These are phyloP conservation scores for Andrena fulva DNA, from an alignment of 2,888 invertebrate species.

Conservation along the genomic window DNA sequence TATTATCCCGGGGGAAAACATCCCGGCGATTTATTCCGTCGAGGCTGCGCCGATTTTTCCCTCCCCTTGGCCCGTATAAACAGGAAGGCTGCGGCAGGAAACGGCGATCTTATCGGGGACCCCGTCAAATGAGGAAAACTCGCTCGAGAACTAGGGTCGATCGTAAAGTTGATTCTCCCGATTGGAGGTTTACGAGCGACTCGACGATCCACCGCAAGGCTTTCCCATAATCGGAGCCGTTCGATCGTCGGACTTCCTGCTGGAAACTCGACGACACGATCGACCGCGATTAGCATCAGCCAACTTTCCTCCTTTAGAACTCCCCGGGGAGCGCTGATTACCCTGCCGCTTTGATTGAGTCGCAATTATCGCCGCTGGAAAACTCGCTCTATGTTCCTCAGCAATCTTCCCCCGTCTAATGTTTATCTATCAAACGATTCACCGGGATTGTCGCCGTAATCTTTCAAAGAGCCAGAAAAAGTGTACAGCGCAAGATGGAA, in stretches of 20 bases:
- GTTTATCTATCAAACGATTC: neutral
- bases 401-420: neutral
- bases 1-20: slow-evolving; percentile 39
- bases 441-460: neutral
- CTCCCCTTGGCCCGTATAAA: neutral
- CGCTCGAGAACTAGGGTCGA: slow-evolving; percentile 11
- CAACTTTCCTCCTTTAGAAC: slow-evolving; percentile 2
- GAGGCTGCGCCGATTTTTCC: neutral
- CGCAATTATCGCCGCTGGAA: neutral
- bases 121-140: slow-evolving; percentile 21
- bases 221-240: slow-evolving; percentile 20
- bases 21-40: slow-evolving; percentile 18
- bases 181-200: slow-evolving; percentile 36
- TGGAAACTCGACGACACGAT: slow-evolving; percentile 3
- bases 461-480: no score
- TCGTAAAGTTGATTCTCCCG: slow-evolving; percentile 41
- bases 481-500: no score
- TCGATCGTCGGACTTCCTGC: slow-evolving; percentile 13
- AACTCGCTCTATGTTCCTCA: neutral
- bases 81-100: neutral
- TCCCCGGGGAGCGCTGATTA: neutral
- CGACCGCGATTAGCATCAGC: slow-evolving; percentile 9
- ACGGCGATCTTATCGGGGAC: neutral
- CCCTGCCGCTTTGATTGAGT: neutral
- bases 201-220: slow-evolving; percentile 28